Base-by-base conservation (phyloP, 2,888 invertebrate genomes). In the Napeogenes sylphis region DNA sequence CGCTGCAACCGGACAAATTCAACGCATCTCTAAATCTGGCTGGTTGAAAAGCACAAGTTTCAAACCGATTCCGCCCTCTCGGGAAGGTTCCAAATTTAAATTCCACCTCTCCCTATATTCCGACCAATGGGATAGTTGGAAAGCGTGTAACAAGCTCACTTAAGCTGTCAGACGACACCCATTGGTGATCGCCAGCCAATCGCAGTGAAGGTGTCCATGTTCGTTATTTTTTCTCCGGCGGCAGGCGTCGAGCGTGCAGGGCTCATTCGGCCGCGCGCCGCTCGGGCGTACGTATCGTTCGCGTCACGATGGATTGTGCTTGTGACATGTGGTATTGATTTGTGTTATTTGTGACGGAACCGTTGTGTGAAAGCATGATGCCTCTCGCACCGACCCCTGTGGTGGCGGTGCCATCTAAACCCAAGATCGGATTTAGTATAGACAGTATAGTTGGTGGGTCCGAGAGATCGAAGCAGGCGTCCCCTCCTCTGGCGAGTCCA, bases 381-480 rank as follows among this genome's bases (percentile, higher is more conserved):
- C 97, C 97, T 92, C 94, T 97, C 93, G 96, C 97, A 93, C 96
- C 96, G 92, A 96, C 96, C 85, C 96, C 96, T 92, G 95, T 96
- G 90, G 95, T 95, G 90, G 95, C 96, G 91, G 95, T 97, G 93
- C 95, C 96, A 83, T 95, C 95, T 75, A 97, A 96, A 91, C 97
- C 97, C 73, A 97, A 97, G 91, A 95, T 98, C 84, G 97, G 97
- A 78, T 98, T 98, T 84, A 97, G 96, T 81, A 98, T 98, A 88
- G 98, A 98, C 91, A 96, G 97, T 79, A 97, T 97, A 80, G 97
- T 97, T 67, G 97, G 97, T 74, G 95, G 94, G 70, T 84, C 86
- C 3, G 84, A 89, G 64, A 76, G 86, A 68, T 68, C 81, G 70
- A 87, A 91, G 69, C 90, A 86, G 42, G 85, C 91, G 64, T 93